Percentiles rank a stretch among this genome's conserved stretches.
These are phyloP conservation scores for Menura novaehollandiae DNA, from an alignment of 2,113 vertebrate genomes.

Conservation along the genomic window DNA sequence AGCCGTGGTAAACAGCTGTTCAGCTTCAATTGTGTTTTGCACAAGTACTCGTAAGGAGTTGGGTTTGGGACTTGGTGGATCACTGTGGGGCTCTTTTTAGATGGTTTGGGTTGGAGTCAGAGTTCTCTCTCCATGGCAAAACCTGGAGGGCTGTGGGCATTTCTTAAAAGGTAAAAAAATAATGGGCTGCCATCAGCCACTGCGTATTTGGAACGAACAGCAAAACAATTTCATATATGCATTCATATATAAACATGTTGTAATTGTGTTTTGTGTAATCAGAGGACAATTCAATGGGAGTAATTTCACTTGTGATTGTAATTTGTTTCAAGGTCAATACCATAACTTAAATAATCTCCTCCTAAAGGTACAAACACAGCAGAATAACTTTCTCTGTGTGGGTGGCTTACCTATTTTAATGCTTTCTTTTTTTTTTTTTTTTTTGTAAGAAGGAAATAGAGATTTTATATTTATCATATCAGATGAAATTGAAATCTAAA, in stretches of 20 bases:
- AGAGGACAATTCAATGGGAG: not conserved
- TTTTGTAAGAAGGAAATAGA: not conserved
- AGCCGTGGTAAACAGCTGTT: not conserved
- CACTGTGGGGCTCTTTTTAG: not conserved
- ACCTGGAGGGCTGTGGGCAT: not conserved
- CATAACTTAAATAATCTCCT: not conserved
- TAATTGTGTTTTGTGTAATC: not conserved
- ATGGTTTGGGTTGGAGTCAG: not conserved
- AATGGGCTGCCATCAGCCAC: not conserved
- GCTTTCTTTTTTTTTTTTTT: not conserved
- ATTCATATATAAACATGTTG: not conserved
- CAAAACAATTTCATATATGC: not conserved
- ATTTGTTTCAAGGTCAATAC: not conserved
- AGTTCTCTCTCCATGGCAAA: not conserved
- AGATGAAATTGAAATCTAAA: conserved; percentile 59
- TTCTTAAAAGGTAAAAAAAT: not conserved
- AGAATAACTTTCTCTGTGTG: not conserved
- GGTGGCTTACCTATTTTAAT: conserved; percentile 51
- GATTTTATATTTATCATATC: conserved; percentile 49
- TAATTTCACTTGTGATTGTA: not conserved
- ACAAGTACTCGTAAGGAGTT: not conserved
- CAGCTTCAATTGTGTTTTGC: not conserved
- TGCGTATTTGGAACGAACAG: not conserved
- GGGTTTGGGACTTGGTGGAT: not conserved
- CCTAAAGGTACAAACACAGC: not conserved